Evolutionary conservation across 2,113 vertebrate species (phyloP).

Genomic region (Pteropus alecto): DNA sequence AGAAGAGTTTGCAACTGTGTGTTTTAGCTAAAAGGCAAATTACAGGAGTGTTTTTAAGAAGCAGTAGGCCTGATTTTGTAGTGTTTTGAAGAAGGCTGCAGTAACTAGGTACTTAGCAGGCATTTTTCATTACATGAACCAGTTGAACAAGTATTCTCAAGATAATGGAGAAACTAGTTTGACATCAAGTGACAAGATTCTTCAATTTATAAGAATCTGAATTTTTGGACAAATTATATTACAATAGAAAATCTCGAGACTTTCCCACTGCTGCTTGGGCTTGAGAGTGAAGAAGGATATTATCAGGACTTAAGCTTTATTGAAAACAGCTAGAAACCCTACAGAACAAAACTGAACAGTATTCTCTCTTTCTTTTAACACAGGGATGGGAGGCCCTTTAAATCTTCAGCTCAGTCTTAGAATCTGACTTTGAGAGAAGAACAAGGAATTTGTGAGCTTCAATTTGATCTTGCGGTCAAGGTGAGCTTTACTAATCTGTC

Average conservation of each 20-base stretch:
- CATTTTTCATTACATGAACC: neutral
- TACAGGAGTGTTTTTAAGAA: neutral
- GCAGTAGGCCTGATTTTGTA: neutral
- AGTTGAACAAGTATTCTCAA: neutral
- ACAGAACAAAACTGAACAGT: neutral
- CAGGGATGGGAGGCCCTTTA: neutral
- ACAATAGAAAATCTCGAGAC: neutral
- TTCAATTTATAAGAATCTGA: neutral
- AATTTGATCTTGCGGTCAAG: neutral
- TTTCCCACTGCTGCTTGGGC: neutral
- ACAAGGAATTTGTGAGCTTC: neutral
- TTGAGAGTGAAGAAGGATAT: neutral
- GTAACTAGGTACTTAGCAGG: neutral
- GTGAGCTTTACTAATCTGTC: neutral
- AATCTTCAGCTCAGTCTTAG: neutral
- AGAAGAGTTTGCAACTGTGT: neutral
- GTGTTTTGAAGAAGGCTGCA: neutral
- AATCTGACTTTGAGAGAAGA: neutral
- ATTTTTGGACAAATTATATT: neutral
- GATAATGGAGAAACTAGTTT: neutral
- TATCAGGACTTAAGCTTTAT: neutral
- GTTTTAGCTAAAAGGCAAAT: neutral
- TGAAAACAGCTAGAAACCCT: neutral
- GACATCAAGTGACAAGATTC: neutral
- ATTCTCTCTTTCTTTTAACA: neutral